Evolutionary conservation across 2,888 invertebrate genomes (phyloP), one percentile per base, ranked within the genome.

Genomic region (Metacarcinus magister): DNA sequence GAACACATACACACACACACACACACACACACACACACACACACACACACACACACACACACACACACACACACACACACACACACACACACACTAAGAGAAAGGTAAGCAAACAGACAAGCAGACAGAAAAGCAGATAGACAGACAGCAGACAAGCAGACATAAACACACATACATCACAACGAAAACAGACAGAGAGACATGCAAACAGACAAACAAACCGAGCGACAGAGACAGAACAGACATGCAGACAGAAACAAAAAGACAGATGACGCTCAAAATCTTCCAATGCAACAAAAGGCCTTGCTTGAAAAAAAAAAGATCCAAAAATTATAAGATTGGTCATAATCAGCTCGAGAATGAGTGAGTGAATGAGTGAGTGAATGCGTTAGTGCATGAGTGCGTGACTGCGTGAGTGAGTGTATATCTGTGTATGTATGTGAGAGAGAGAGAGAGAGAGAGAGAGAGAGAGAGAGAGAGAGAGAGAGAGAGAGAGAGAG

Each of bases 41-140:
- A 90, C 90, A 90, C 90, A 90, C 90, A 90, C 90, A 90, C 39
- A 90, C 90, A 90, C 90, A 90, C 90, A 44, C 90, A 44, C 90
- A 44, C 90, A 28, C 90, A 44, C 90, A 44, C 90, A 44, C 54
- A 54, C 54, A 54, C 54, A 54, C 87, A 39, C 87, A 54, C 54
- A 54, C 54, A 54, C 54, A 54, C 8, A 54, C 8, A 46, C 46
- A 46, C 46, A n/a, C n/a, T n/a, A n/a, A n/a, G n/a, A n/a, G n/a
- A n/a, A n/a, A n/a, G n/a, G n/a, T n/a, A n/a, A n/a, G n/a, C n/a
- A n/a, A n/a, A n/a, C n/a, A n/a, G n/a, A n/a, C n/a, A n/a, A n/a
- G 10, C 10, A 46, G 4, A 46, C 10, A 4, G 46, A 7, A 46
- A 46, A 7, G 5, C 4, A 46, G 46, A 10, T 7, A 46, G 46